A percentile compares a stretch with the other conserved stretches of the same genome.
Evolutionary conservation across 2,888 invertebrate species (phyloP).

Genomic region (Agrochola circellaris): DNA sequence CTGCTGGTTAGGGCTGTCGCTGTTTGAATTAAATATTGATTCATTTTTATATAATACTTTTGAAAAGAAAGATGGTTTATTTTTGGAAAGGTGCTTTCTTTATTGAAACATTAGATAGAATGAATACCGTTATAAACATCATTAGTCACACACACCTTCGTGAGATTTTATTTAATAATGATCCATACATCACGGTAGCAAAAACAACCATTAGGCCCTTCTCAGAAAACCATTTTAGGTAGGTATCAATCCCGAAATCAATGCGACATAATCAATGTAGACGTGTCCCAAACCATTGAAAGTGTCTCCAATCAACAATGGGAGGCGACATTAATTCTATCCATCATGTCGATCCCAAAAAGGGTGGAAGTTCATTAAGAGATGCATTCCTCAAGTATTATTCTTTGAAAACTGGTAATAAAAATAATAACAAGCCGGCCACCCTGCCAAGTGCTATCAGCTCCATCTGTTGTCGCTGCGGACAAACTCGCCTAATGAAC

Average conservation of each 20-base stretch:
- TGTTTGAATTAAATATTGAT: constrained; percentile 13
- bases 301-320: constrained; percentile 90
- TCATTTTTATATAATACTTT: background rate
- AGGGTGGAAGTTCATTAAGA: constrained; percentile 91
- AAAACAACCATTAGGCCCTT: constrained; percentile 70
- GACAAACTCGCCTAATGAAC: constrained; percentile 91
- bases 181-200: constrained; percentile 70
- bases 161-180: constrained; percentile 62
- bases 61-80: background rate
- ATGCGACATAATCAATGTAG: constrained; percentile 80
- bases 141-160: constrained; percentile 57
- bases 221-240: constrained; percentile 76
- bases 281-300: constrained; percentile 80
- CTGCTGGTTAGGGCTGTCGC: constrained; percentile 73
- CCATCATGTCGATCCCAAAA: constrained; percentile 89
- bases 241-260: constrained; percentile 78
- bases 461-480: constrained; percentile 91
- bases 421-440: constrained; percentile 91
- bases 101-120: constrained; percentile 35
- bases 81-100: background rate
- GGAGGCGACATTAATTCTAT: constrained; percentile 90
- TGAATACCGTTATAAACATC: constrained; percentile 51
- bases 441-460: constrained; percentile 91
- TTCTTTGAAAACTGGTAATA: constrained; percentile 90
- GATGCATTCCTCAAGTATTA: constrained; percentile 90